phyloP scores from a whole-genome alignment of 2,888 invertebrate species.

The Meliscaeva auricollis region DNA sequence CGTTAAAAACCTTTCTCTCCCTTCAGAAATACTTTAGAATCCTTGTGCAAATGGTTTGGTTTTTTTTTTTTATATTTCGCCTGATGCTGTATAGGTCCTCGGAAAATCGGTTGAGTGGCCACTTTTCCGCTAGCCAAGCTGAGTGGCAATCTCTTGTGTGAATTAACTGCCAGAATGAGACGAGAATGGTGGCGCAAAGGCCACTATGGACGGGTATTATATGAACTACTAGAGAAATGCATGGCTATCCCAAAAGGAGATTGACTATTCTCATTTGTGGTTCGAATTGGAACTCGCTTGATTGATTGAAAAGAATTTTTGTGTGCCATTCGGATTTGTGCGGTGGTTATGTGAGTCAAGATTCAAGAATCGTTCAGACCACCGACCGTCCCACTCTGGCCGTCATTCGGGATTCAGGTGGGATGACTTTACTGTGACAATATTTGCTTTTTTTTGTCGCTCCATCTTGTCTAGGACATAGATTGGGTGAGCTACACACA shows the following conservation, averaged over 20 bases:
- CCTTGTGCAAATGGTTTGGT: conserved; percentile 56
- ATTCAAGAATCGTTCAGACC: conserved; percentile 17
- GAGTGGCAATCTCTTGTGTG: conserved; percentile 72
- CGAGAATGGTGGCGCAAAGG: conserved; percentile 16
- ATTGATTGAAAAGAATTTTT: conserved; percentile 66
- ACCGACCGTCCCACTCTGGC: not conserved
- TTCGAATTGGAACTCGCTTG: conserved; percentile 37
- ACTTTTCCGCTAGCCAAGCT: conserved; percentile 71
- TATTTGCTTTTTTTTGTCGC: conserved; percentile 20
- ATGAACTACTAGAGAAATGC: conserved; percentile 20
- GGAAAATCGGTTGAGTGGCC: conserved; percentile 73
- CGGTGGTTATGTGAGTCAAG: conserved; percentile 41
- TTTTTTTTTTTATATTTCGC: conserved; percentile 16
- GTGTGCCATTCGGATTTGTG: conserved; percentile 26
- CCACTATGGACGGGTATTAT: conserved; percentile 12
- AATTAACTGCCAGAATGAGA: conserved; percentile 61
- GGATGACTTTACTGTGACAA: conserved; percentile 44
- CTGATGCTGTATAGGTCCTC: conserved; percentile 38
- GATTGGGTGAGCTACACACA: conserved; percentile 40
- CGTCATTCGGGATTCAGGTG: conserved; percentile 22
- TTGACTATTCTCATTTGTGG: conserved; percentile 73
- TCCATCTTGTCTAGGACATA: conserved; percentile 12
- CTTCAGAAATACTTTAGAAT: conserved; percentile 63
- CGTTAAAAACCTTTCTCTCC: conserved; percentile 40
- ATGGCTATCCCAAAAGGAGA: conserved; percentile 46